Percentiles rank a stretch among this genome's conserved stretches.
phyloP scores from a whole-genome alignment of 2,888 invertebrate genomes.

The Lasioglossum oenotherae region DNA sequence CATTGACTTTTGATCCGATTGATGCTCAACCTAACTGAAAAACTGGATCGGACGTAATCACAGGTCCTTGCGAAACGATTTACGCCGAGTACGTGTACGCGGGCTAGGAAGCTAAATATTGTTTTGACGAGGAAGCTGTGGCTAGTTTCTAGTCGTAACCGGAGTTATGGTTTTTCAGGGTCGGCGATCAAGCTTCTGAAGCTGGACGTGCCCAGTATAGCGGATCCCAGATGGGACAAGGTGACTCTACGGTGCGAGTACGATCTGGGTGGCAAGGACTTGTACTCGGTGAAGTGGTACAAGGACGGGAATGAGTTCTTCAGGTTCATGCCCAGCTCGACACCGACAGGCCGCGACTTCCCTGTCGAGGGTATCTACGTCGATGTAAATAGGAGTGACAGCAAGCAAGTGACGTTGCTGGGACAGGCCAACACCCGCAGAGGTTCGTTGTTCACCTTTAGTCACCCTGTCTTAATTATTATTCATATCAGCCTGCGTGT shows the following conservation, averaged over 20 bases:
- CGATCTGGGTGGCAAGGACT: conserved; percentile 76
- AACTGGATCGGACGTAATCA: neutral
- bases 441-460: conserved; percentile 63
- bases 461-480: conserved; percentile 14
- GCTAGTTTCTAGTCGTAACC: neutral
- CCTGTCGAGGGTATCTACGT: conserved; percentile 75
- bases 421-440: conserved; percentile 70
- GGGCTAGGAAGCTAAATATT: neutral
- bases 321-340: conserved; percentile 76
- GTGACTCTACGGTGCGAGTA: conserved; percentile 78
- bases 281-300: conserved; percentile 82
- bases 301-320: conserved; percentile 79
- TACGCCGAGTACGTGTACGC: too few relatives aligned
- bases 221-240: conserved; percentile 78
- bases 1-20: too few relatives aligned
- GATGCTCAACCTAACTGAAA: too few relatives aligned
- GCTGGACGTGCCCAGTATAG: conserved; percentile 78
- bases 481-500: conserved; percentile 1
- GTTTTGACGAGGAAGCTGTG: neutral
- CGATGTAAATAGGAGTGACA: conserved; percentile 77
- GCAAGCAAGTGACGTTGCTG: conserved; percentile 74
- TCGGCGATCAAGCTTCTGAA: conserved; percentile 69
- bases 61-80: neutral
- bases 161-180: conserved; percentile 62
- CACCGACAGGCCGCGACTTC: conserved; percentile 72